Evolutionary conservation across 1,140 invertebrate genomes (phyloP), one percentile per base, ranked within the genome.

Genomic region (Heliconius melpomene): DNA sequence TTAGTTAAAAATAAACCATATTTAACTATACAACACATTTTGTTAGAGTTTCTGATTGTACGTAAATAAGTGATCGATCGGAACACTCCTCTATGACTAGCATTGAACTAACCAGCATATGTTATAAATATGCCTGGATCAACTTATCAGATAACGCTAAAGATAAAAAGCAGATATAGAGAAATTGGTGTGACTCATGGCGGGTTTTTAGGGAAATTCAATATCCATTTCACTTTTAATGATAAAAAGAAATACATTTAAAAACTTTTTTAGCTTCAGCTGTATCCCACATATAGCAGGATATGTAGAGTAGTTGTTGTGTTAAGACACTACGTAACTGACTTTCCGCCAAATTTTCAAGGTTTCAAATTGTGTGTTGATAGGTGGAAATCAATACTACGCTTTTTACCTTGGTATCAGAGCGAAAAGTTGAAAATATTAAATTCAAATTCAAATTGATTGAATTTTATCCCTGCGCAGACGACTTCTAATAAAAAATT

Each of bases 21-120:
- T 81, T 81, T 78, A 20, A 77, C 46, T 32, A 81, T 50, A 66
- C 73, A 81, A 75, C 80, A 77, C 80, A 81, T 81, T 60, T 81
- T 81, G 23, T 13, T 18, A 26, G 5, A 66, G 5, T 66, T 13
- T 6, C 26, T 7, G 26, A 9, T 66, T 66, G 60, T 7, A 26
- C 16, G 1, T 0, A 26, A 29, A 66, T 26, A 66, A 66, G n/a
- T 26, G 26, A 66, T 26, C 26, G 23, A 66, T 29, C 5, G 23
- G 16, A 57, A 11, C 13, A 16, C 13, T n/a, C 5, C 5, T n/a
- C 1, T 7, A 66, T 26, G 26, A 26, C 9, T 26, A 66, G 13
- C 60, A n/a, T 66, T 66, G 26, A 26, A 66, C 23, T 18, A 29
- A 13, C 60, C 2, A 3, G 23, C 23, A 29, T 66, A 66, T 66